Percentiles rank a stretch among this genome's conserved stretches.
Conservation (phyloP, 2,113 vertebrate species). For the Hippopotamus amphibius region DNA sequence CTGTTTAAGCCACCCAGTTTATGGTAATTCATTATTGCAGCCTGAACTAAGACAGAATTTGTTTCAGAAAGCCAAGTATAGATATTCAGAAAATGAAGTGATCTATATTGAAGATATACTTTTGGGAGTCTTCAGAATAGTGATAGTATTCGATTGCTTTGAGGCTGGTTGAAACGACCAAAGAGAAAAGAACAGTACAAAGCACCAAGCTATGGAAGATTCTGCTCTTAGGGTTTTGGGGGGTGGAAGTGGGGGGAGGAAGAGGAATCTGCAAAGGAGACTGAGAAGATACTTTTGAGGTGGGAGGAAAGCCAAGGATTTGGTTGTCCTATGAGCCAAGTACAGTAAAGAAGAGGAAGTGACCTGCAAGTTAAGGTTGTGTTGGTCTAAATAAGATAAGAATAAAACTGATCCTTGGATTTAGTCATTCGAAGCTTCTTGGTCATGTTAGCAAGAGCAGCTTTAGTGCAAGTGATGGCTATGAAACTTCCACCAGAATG, state of each 20-base stretch:
- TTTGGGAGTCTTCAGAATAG: background rate
- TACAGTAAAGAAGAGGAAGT: background rate
- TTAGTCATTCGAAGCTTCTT: background rate
- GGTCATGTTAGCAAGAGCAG: background rate
- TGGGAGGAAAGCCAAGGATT: background rate
- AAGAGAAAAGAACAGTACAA: background rate
- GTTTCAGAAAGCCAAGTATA: background rate
- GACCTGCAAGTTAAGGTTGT: background rate
- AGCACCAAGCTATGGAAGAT: background rate
- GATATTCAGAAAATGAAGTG: background rate
- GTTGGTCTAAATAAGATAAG: background rate
- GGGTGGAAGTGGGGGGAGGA: no score
- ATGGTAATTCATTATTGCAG: background rate
- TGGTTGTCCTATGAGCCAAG: background rate
- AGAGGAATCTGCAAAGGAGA: background rate
- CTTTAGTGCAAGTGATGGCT: background rate
- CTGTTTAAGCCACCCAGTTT: background rate
- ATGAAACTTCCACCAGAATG: background rate
- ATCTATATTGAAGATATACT: background rate
- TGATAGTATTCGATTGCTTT: background rate
- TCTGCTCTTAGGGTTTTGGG: rapidly evolving
- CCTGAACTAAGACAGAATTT: background rate
- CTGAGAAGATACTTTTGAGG: background rate
- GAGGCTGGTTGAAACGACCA: background rate
- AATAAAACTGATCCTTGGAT: background rate